Base-by-base conservation (phyloP, 2,888 invertebrate species). In the Suillia variegata region DNA sequence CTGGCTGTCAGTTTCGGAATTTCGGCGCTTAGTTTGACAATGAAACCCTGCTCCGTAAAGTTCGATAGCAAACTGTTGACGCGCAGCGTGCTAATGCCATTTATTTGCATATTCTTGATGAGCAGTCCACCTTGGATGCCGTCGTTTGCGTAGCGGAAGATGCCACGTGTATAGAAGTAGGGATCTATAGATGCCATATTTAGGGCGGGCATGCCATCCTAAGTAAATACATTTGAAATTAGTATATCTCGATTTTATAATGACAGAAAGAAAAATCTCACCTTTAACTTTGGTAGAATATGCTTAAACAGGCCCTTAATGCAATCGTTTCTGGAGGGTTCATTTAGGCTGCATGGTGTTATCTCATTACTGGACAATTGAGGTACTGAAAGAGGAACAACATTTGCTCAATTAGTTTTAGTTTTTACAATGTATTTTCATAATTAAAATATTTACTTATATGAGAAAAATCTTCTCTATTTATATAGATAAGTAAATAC, bases 1-100 rank as follows among this genome's bases (percentile, higher is more conserved):
- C 83, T 85, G 1, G 87, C 80, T 48, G 82, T 77, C 2, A 88
- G 75, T 66, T 83, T 83, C 0, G 88, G 87, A 48, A 87, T 76
- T 31, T 84, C 84, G 59, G 87, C 73, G 65, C 89, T 88, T 26
- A 89, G 68, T 77, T 89, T 88, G 49, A 89, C 74, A 50, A 85
- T 83, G 62, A 89, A 86, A 34, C 82, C 83, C 58, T 86, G 85
- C 50, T 86, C 86, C 13, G 85, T 84, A n/a, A 87, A 84, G 52
- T 80, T 77, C 47, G 77, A 85, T 77, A 84, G 83, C 33, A 86
- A 85, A 59, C 85, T 85, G 51, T 84, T 83, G 48, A 89, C 85
- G 34, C 79, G 83, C 12, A 86, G 77, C 24, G 78, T 76, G 56
- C 84, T 84, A 48, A 88, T 75, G 26, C 89, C 89, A 65, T 83